These are phyloP conservation scores for Brevimyrus niger DNA, from an alignment of 2,113 vertebrate genomes.

Conservation along the genomic window DNA sequence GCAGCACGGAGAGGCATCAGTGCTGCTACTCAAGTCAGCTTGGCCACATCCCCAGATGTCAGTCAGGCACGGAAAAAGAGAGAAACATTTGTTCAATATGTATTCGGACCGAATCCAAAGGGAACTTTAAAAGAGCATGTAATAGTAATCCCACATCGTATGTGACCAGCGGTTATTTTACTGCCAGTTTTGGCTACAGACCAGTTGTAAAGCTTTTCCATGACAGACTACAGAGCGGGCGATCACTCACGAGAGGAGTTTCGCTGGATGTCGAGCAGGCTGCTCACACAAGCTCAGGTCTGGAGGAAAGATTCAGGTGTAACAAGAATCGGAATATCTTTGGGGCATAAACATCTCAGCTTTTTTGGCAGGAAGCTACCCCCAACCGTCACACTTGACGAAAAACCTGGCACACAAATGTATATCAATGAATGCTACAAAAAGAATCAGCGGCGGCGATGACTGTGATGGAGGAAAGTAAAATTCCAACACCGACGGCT, in stretches of 20 bases:
- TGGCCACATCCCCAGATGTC: background rate
- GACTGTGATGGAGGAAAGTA: background rate
- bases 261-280: background rate
- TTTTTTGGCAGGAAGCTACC: constrained; percentile 29
- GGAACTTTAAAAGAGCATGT: background rate
- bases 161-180: background rate
- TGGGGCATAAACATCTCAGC: background rate
- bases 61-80: background rate
- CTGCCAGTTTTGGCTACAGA: background rate
- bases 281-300: background rate
- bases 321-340: constrained; percentile 1
- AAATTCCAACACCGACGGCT: background rate
- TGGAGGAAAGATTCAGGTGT: background rate
- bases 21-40: background rate
- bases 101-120: background rate
- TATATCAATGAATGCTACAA: background rate
- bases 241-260: background rate
- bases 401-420: background rate
- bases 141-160: background rate
- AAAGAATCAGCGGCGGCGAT: background rate
- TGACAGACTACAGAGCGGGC: background rate
- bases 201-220: background rate
- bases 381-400: background rate
- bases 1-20: background rate
- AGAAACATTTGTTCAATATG: background rate